Evolutionary conservation across 2,888 invertebrate species (phyloP), one percentile per base, ranked within the genome.

Genomic region (Cosmia trapezina): DNA sequence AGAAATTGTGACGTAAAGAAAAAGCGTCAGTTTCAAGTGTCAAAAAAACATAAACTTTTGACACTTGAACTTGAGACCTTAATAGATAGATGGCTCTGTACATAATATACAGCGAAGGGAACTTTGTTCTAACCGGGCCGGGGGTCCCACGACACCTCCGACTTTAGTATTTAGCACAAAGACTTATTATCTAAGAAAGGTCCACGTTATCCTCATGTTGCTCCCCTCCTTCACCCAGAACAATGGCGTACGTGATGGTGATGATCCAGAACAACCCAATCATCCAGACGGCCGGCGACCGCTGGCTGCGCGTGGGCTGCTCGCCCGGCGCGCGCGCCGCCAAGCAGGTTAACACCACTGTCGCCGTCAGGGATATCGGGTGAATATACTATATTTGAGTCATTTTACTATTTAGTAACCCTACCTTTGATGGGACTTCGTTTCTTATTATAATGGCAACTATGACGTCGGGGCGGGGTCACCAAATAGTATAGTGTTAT

Each of bases 211-310:
- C 12, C 4, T 33, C 17, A 43, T 17, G 2, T 19, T 33, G 22
- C 33, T 54, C 4, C 9, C 12, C 33, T 54, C 4, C 9, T 14
- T 49, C 8, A 28, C n/a, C 6, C 87, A 98, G 98, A 88, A 98
- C 98, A 5, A 97, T 98, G 89, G 97, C 98, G 59, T 97, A 98
- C 88, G 97, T 97, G 41, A 97, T 98, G 89, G 96, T 98, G 86
- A 97, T 98, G 87, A 97, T 98, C 67, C 98, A 98, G 92, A 98
- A 98, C 92, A 98, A 98, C 93, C 97, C 97, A 0, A 97, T 98
- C 83, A 98, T 98, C 75, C 98, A 98, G 93, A 98, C 98, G 22
- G 97, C 98, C 75, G 98, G 98, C 0, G 98, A 98, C 93, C 97
- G 98, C 73, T 97, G 98, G 86, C 97, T 98, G 73, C 97, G 98